These are phyloP conservation scores for Diplolepis rosae DNA, from an alignment of 2,888 invertebrate genomes.

Conservation along the genomic window DNA sequence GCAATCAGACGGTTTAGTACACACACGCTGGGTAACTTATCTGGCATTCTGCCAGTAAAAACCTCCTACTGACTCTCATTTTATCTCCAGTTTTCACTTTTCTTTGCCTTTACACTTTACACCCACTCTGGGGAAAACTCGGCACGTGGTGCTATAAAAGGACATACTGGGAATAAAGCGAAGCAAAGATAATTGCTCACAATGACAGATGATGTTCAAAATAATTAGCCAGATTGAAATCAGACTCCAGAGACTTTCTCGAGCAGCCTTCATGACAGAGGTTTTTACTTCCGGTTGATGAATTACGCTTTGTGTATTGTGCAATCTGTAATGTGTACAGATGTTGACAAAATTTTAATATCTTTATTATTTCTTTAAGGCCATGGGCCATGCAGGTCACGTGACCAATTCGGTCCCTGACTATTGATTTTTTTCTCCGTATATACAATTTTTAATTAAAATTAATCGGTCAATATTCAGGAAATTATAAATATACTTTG, in stretches of 20 bases:
- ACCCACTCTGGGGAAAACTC: background rate
- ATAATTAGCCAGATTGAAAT: slow-evolving; percentile 6
- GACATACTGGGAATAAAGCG: background rate
- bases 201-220: background rate
- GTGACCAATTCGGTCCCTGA: no score
- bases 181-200: background rate
- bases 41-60: background rate
- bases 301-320: background rate
- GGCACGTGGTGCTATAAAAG: no score
- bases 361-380: background rate
- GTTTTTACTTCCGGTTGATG: background rate
- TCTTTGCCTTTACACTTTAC: slow-evolving; percentile 17
- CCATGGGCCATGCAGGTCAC: no score
- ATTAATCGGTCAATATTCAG: no score
- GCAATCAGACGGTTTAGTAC: background rate
- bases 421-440: no score
- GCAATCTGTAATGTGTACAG: background rate
- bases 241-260: background rate
- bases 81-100: slow-evolving; percentile 10
- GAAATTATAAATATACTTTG: no score
- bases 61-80: background rate
- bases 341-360: background rate
- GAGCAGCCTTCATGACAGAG: background rate
- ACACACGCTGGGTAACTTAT: background rate
- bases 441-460: no score